phyloP scores from a whole-genome alignment of 2,113 vertebrate genomes.

The Aythya baeri region DNA sequence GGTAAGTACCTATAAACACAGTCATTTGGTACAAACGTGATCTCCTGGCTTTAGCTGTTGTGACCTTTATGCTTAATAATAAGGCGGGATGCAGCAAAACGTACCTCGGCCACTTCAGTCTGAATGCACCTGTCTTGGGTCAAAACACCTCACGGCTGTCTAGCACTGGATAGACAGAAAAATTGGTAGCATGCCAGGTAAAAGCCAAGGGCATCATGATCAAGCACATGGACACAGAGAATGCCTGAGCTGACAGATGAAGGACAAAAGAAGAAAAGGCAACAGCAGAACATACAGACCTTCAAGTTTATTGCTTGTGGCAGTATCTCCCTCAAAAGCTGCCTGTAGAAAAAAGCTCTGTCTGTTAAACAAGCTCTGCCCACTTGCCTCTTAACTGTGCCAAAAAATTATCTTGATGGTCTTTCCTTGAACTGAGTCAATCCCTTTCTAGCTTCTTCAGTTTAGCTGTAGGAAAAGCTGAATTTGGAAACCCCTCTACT shows the following conservation, averaged over 20 bases:
- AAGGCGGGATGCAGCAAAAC: neutral
- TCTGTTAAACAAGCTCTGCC: neutral
- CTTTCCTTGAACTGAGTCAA: neutral
- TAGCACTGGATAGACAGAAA: neutral
- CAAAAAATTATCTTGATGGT: neutral
- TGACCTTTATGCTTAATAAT: neutral
- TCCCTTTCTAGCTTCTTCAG: neutral
- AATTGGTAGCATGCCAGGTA: neutral
- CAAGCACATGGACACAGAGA: neutral
- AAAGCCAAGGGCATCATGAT: neutral
- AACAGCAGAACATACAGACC: neutral
- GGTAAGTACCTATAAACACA: neutral
- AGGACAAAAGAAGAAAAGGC: conserved; percentile 25
- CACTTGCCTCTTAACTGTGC: neutral
- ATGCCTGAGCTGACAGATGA: conserved; percentile 15
- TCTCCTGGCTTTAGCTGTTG: neutral
- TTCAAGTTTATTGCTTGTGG: neutral
- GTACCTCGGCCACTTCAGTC: neutral
- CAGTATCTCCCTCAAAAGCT: neutral
- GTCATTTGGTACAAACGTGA: neutral
- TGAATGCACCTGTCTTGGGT: neutral
- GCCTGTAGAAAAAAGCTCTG: neutral
- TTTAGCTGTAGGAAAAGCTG: neutral
- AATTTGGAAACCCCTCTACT: neutral
- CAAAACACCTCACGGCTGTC: neutral